Base-by-base conservation (phyloP, 2,113 vertebrate species). In the Prunella himalayana region DNA sequence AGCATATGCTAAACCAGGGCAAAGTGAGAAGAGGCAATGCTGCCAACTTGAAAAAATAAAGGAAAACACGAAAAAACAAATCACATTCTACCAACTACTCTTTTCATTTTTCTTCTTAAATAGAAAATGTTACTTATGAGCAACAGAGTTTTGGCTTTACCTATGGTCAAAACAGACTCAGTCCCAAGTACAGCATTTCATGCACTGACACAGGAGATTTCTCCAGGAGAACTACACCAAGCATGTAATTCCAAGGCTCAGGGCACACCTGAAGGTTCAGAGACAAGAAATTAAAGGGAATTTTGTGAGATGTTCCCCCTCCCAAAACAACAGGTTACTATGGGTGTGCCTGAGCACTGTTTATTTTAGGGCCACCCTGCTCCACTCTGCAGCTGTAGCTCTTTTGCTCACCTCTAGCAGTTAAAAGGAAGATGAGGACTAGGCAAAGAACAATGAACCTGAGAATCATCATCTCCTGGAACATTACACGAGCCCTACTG, bases 1-100 rank as follows among this genome's bases (percentile, higher is more conserved):
- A 69, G 17, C 1, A 1, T 10, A n/a, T 17, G 53, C 33, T 59
- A 50, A 73, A 82, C 8, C 4, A 11, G 28, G 16, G 18, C 22
- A 79, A 21, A 0, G 1, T 10, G 24, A 90, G n/a, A 53, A 69
- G 7, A 51, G 5, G 9, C 39, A 51, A 33, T 0, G 0, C 30
- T 54, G 13, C 41, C 23, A 64, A 17, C 25, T 80, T 41, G 21
- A 63, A 75, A 66, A 85, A 64, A 50, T 9, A 31, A 51, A 66
- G 44, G 16, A 61, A 76, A 80, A 70, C 21, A 25, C 20, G 2
- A 69, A 16, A 16, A 93, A 93, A 53, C 6, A 47, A 82, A 70
- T 23, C 8, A 30, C 6, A 20, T 23, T 13, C 37, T 72, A 68
- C 35, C 53, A 80, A 84, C 19, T 9, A 7, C 25, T 73, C 22